Base-by-base conservation (phyloP, 1,140 invertebrate genomes). In the Pararge aegeria region DNA sequence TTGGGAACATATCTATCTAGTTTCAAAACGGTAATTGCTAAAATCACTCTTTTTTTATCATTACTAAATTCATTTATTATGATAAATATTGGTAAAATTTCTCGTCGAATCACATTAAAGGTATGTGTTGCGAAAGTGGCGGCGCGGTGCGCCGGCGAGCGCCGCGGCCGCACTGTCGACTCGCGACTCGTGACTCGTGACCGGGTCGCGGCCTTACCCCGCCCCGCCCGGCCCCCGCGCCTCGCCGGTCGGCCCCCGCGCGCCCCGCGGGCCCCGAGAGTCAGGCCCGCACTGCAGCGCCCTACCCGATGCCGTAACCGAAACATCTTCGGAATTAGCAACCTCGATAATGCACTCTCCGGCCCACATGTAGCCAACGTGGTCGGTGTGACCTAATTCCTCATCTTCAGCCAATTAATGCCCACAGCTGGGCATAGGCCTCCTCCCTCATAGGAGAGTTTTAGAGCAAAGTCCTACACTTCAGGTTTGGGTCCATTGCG, bases 281-380 rank as follows among this genome's bases (percentile, higher is more conserved):
- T 70, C 75, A 55, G 68, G 66, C 78, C 81, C 80, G 80, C 83
- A 82, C 78, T 87, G 82, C 84, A 87, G 81, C 83, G 76, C 78
- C 73, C 70, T 79, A 74, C 74, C 68, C 73, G 73, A 83, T 84
- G 78, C 81, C 83, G 80, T 87, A 85, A 87, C 81, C 83, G 80
- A 84, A 85, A 86, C 75, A 81, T 87, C 72, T 80, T 83, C 69
- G 68, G 77, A 83, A 86, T 83, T 81, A 84, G 68, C 73, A 70
- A 68, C 75, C 68, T 65, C 78, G 67, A 73, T 78, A 78, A 80
- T 87, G 84, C 84, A 87, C 82, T 85, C 77, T 78, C 67, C 40
- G 66, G 37, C 51, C 64, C 40, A 42, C 13, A 42, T 21, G 20
- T 46, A 21, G 44, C 18, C 38, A 42, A 37, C 34, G 24, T 24